These are phyloP conservation scores for Engystomops pustulosus DNA, from an alignment of 2,113 vertebrate genomes.

Conservation along the genomic window DNA sequence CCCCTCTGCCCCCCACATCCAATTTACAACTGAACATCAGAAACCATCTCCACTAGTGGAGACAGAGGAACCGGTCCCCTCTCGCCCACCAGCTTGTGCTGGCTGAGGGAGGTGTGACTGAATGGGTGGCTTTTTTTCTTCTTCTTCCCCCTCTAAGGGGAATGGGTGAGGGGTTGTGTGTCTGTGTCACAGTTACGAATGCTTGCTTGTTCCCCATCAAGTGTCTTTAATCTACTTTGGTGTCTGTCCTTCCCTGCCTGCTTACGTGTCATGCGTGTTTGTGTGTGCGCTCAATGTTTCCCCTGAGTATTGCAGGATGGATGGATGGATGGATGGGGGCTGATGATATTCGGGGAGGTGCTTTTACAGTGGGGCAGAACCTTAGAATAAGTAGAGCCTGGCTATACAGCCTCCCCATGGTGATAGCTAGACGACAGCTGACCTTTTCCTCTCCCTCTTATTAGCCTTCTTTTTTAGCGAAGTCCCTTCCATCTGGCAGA, in stretches of 20 bases:
- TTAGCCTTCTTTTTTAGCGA: constrained; percentile 25
- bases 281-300: constrained; percentile 50
- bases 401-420: constrained; percentile 9
- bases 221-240: constrained; percentile 50
- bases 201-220: constrained; percentile 51
- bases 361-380: constrained; percentile 44
- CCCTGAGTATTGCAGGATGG: constrained; percentile 47
- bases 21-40: constrained; percentile 46
- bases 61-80: constrained; percentile 37
- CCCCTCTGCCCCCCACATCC: constrained; percentile 39
- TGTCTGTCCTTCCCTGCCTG: constrained; percentile 57
- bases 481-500: constrained; percentile 36
- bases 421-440: constrained; percentile 40
- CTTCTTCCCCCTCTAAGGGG: background rate
- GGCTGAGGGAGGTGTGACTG: constrained; percentile 42
- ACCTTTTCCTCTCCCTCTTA: background rate
- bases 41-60: constrained; percentile 37
- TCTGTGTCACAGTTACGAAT: constrained; percentile 51
- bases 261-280: constrained; percentile 50
- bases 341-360: constrained; percentile 45
- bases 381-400: constrained; percentile 25
- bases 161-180: constrained; percentile 48
- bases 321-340: constrained; percentile 14
- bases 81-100: constrained; percentile 55
- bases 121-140: constrained; percentile 48